phyloP scores from a whole-genome alignment of 2,113 vertebrate species.

The Cavia porcellus region DNA sequence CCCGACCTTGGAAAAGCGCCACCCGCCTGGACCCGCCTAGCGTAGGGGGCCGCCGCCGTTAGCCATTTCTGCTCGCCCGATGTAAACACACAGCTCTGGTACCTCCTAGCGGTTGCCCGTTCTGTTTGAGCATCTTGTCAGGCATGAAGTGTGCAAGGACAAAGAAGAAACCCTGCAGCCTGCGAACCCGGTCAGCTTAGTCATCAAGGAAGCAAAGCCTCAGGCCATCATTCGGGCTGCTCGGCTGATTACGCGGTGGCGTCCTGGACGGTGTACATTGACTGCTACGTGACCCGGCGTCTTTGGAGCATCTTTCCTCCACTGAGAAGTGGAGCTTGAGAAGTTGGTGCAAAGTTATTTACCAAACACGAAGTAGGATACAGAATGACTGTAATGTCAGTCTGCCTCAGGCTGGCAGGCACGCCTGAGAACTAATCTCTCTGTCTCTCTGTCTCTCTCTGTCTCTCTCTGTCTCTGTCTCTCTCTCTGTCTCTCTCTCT shows the following conservation, averaged over 20 bases:
- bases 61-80: background rate
- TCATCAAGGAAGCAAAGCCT: background rate
- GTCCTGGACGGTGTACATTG: background rate
- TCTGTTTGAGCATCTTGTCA: background rate
- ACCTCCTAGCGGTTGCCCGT: constrained; percentile 73
- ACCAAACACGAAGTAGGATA: background rate
- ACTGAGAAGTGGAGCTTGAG: background rate
- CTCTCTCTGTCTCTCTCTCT: too few relatives aligned
- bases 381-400: background rate
- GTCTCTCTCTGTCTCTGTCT: background rate
- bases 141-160: constrained; percentile 39
- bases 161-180: constrained; percentile 61
- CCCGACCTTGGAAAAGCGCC: constrained; percentile 53
- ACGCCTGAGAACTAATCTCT: background rate
- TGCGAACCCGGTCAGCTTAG: background rate
- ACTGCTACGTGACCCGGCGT: background rate
- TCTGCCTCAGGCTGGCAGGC: background rate
- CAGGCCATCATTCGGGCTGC: background rate
- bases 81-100: background rate
- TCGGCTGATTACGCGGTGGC: background rate
- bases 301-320: background rate
- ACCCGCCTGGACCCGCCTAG: background rate
- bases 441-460: background rate
- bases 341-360: constrained; percentile 50
- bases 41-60: background rate